phyloP scores from a whole-genome alignment of 2,797 vertebrate genomes.

The Enoplosus armatus region DNA sequence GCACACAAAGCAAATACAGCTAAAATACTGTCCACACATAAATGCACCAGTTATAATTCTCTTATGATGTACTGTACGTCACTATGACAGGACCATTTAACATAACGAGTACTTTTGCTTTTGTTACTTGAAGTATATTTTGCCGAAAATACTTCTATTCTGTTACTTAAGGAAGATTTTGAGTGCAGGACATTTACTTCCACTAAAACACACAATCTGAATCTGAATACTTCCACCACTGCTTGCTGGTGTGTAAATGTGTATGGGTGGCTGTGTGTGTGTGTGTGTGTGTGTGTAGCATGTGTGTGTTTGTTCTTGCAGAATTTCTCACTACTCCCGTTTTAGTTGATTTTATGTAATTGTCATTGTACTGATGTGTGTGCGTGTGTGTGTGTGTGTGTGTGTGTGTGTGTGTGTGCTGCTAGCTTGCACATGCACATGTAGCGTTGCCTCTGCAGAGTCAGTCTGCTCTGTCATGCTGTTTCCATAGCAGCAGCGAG shows the following conservation, averaged over 20 bases:
- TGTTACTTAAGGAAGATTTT: not conserved
- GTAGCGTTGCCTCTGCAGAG: slow-evolving; percentile 66
- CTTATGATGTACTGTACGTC: not conserved
- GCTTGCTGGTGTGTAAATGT: slow-evolving; percentile 1
- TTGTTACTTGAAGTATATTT: not conserved
- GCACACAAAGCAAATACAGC: not conserved
- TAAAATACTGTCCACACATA: not conserved
- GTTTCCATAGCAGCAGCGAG: slow-evolving; percentile 82
- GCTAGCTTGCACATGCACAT: slow-evolving; percentile 37
- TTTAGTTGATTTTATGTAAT: slow-evolving; percentile 23
- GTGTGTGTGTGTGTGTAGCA: slow-evolving; percentile 32
- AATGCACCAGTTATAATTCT: not conserved
- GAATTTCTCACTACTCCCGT: slow-evolving; percentile 28
- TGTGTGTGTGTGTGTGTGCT: not conserved
- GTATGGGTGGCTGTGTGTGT: slow-evolving; percentile 28
- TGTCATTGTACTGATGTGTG: slow-evolving; percentile 14
- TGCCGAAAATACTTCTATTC: not conserved
- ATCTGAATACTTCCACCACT: not conserved
- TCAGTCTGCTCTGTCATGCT: slow-evolving; percentile 79
- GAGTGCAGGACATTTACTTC: not conserved
- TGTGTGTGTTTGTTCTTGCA: slow-evolving; percentile 22
- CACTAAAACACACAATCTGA: not conserved
- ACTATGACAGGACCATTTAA: not conserved
- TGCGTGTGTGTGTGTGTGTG: slow-evolving; percentile 12
- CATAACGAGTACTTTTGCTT: not conserved